A percentile compares a stretch with the other conserved stretches of the same genome.
Evolutionary conservation across 2,797 vertebrate genomes (phyloP).

Genomic region (Tauraco hartlaubi): DNA sequence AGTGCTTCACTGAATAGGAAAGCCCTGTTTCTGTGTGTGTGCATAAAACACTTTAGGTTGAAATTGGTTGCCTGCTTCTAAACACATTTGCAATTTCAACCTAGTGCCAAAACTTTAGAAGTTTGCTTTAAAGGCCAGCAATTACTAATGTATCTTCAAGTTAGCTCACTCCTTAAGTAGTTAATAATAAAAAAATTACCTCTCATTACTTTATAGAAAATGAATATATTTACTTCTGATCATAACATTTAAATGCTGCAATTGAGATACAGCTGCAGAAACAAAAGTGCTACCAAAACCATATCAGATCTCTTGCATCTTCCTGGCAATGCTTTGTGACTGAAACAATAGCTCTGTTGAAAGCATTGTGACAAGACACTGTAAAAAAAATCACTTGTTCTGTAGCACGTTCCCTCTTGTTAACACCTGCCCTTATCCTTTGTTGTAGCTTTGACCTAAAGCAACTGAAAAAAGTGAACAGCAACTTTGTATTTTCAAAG

Average conservation of each 20-base stretch:
- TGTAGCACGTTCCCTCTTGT: neutral
- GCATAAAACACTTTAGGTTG: neutral
- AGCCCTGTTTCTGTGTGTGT: neutral
- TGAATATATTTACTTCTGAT: neutral
- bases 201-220: neutral
- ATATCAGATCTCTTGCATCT: neutral
- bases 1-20: neutral
- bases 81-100: neutral
- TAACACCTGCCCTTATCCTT: constrained; percentile 23
- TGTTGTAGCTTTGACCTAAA: neutral
- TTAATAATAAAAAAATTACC: neutral
- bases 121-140: neutral
- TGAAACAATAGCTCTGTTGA: constrained; percentile 24
- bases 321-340: constrained; percentile 22
- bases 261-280: constrained; percentile 12
- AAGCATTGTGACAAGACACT: constrained; percentile 11
- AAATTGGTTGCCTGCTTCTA: neutral
- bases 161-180: neutral
- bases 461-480: constrained; percentile 3
- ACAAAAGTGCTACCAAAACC: constrained; percentile 3
- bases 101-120: neutral
- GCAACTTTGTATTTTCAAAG: neutral
- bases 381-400: neutral
- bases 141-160: neutral
- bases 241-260: neutral